Percentiles rank a stretch among this genome's conserved stretches.
Conservation (phyloP, 2,797 vertebrate species). For the Rhinoraja longicauda region DNA sequence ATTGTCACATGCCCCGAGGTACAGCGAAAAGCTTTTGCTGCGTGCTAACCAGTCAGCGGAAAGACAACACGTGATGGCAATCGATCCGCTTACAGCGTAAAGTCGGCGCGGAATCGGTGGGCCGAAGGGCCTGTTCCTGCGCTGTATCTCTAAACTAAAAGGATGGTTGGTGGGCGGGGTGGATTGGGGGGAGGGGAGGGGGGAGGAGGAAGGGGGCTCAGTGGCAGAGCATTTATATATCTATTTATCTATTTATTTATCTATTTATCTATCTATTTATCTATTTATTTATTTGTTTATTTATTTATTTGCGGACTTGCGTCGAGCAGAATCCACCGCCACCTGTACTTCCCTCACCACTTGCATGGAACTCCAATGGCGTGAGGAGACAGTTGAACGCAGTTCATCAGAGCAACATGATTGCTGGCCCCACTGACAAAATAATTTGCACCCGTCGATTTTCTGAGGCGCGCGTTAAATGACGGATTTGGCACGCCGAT, state of each 20-base stretch:
- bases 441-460: slow-evolving; percentile 92
- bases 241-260: slow-evolving; percentile 31
- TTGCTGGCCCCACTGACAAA: slow-evolving; percentile 84
- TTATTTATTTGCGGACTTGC: slow-evolving; percentile 39
- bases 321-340: slow-evolving; percentile 53
- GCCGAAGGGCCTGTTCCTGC: no score
- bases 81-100: no score
- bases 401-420: slow-evolving; percentile 60
- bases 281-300: slow-evolving; percentile 23
- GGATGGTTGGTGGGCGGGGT: background rate
- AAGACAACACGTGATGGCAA: no score
- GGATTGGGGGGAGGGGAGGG: background rate
- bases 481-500: slow-evolving; percentile 79
- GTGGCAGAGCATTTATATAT: background rate
- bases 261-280: no score
- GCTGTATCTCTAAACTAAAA: no score
- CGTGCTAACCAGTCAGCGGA: no score
- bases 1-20: no score
- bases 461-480: slow-evolving; percentile 70
- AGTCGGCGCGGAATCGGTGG: no score
- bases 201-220: fast-evolving
- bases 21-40: no score
- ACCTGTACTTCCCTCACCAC: slow-evolving; percentile 61
- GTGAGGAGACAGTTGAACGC: slow-evolving; percentile 55
- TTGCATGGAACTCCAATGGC: slow-evolving; percentile 59